A percentile compares a stretch with the other conserved stretches of the same genome.
Conservation (phyloP, 2,888 invertebrate species). For the Eupithecia inturbata region DNA sequence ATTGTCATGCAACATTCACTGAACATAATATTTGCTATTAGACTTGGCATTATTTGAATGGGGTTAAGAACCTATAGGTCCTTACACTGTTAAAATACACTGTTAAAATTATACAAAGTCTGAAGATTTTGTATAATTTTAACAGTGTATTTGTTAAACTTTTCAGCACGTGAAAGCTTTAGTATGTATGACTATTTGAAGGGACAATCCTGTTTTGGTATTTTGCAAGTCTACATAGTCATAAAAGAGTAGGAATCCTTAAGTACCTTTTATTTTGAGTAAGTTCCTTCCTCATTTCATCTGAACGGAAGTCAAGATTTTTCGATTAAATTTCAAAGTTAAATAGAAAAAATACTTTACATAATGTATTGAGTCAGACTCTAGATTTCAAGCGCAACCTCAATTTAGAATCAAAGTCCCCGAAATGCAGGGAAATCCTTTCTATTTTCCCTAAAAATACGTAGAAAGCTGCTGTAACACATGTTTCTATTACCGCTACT, state of each 20-base stretch:
- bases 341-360: slow-evolving; percentile 1
- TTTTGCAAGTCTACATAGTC: background rate
- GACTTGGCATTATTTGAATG: background rate
- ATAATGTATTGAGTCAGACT: background rate
- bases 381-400: slow-evolving; percentile 22
- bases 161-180: background rate
- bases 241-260: too few species aligned
- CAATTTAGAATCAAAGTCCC: slow-evolving; percentile 41
- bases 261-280: too few species aligned
- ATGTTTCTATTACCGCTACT: slow-evolving; percentile 45
- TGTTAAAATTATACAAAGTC: too few species aligned
- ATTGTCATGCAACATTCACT: too few species aligned
- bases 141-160: too few species aligned
- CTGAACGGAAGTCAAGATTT: background rate
- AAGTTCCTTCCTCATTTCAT: background rate
- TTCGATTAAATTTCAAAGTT: background rate
- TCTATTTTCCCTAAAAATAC: slow-evolving; percentile 45
- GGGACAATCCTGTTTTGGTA: background rate
- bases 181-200: background rate
- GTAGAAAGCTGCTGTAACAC: slow-evolving; percentile 39
- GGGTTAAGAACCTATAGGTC: too few species aligned
- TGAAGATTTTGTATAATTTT: too few species aligned
- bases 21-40: background rate
- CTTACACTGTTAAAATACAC: too few species aligned
- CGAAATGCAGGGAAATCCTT: slow-evolving; percentile 37